Conservation (phyloP, 1,140 invertebrate species). For the Bombus terrestris region DNA sequence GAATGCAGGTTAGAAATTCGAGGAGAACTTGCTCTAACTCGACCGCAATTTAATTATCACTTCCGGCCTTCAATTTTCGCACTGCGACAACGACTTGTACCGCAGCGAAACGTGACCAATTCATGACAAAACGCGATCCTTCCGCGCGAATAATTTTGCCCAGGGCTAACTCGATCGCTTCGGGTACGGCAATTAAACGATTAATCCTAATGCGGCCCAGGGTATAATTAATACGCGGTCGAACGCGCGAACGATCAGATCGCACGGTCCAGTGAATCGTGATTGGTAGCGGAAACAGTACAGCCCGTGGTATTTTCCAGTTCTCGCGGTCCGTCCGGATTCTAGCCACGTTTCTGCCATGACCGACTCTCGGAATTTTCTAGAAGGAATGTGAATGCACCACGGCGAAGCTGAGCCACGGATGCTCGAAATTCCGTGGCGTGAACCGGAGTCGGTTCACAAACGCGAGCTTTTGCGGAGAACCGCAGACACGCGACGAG, state of each 20-base stretch:
- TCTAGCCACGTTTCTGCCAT: constrained; percentile 18
- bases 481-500: neutral
- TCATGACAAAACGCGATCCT: neutral
- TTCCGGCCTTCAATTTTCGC: too few species aligned
- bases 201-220: neutral
- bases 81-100: too few species aligned
- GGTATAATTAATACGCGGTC: constrained; percentile 7
- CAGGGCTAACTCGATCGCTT: neutral
- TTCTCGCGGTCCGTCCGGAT: neutral
- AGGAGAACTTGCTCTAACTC: too few species aligned
- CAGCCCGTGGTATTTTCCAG: constrained; percentile 8
- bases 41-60: too few species aligned
- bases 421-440: constrained; percentile 29
- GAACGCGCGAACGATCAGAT: too few species aligned
- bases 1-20: too few species aligned
- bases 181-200: neutral
- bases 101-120: neutral
- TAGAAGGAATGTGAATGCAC: constrained; percentile 29
- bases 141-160: neutral
- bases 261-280: neutral
- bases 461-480: neutral
- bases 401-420: neutral
- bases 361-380: constrained; percentile 26
- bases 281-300: neutral
- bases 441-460: neutral